phyloP scores from a whole-genome alignment of 2,113 vertebrate species.

The Lamprotornis superbus region DNA sequence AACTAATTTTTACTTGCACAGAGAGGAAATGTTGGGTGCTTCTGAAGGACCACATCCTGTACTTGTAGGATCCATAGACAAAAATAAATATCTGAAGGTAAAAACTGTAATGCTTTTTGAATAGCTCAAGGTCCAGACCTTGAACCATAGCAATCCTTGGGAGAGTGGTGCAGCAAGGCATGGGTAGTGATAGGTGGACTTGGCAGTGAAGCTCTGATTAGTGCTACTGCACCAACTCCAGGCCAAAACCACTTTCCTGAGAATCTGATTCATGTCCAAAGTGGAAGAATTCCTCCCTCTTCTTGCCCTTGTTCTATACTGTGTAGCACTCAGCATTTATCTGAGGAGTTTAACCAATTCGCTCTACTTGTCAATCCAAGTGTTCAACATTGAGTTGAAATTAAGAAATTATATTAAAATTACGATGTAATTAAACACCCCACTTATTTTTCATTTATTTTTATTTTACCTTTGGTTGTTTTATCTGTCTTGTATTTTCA shows the following conservation, averaged over 20 bases:
- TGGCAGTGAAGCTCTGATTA: not conserved
- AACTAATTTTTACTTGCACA: not conserved
- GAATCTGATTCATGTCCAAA: not conserved
- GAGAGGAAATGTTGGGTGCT: not conserved
- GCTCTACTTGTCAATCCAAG: not conserved
- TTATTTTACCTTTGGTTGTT: not conserved
- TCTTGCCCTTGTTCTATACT: not conserved
- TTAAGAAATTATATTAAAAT: not conserved
- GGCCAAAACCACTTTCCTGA: not conserved
- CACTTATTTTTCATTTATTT: not conserved
- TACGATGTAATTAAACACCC: not conserved
- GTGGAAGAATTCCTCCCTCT: not conserved
- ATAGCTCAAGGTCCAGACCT: not conserved
- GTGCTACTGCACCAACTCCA: not conserved
- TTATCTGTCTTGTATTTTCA: not conserved
- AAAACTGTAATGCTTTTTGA: not conserved
- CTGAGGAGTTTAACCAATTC: not conserved
- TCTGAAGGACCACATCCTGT: not conserved
- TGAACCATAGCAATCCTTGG: not conserved
- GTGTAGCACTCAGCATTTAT: not conserved
- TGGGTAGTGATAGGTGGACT: not conserved
- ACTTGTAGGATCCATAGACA: not conserved
- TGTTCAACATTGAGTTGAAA: not conserved
- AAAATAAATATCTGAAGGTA: slow-evolving; percentile 38
- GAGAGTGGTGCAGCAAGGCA: no score